Conservation (phyloP, 2,797 vertebrate species). For the Alosa sapidissima region DNA sequence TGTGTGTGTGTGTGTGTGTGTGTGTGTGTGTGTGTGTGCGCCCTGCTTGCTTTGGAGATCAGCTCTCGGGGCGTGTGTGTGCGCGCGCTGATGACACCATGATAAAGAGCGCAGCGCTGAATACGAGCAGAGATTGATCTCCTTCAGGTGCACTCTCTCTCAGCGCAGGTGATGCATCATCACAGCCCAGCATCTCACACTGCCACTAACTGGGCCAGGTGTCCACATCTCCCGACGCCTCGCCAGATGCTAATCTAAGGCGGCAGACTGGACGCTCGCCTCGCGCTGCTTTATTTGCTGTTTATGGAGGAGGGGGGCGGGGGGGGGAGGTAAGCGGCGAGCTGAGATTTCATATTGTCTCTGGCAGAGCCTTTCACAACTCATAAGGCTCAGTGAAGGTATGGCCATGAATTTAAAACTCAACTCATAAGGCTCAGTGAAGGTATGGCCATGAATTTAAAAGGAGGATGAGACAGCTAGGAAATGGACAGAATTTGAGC, state of each 20-base stretch:
- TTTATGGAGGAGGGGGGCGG: not conserved
- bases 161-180: constrained; percentile 51
- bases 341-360: not conserved
- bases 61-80: constrained; percentile 30
- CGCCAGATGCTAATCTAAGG: constrained; percentile 50
- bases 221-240: constrained; percentile 27
- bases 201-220: constrained; percentile 40
- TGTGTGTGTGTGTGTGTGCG: not conserved
- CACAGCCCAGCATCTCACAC: constrained; percentile 30
- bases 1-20: too few species aligned
- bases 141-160: constrained; percentile 50
- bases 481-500: not conserved
- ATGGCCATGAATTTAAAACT: too few species aligned
- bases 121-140: constrained; percentile 61
- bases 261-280: constrained; percentile 34
- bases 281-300: not conserved
- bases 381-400: not conserved
- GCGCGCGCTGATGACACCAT: constrained; percentile 46
- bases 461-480: not conserved
- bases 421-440: not conserved
- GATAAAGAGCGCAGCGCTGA: constrained; percentile 56
- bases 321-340: not conserved
- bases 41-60: constrained; percentile 36
- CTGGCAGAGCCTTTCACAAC: constrained; percentile 16
- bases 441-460: constrained; percentile 1